phyloP scores from a whole-genome alignment of 2,888 invertebrate species.

The Ceraclea dissimilis region DNA sequence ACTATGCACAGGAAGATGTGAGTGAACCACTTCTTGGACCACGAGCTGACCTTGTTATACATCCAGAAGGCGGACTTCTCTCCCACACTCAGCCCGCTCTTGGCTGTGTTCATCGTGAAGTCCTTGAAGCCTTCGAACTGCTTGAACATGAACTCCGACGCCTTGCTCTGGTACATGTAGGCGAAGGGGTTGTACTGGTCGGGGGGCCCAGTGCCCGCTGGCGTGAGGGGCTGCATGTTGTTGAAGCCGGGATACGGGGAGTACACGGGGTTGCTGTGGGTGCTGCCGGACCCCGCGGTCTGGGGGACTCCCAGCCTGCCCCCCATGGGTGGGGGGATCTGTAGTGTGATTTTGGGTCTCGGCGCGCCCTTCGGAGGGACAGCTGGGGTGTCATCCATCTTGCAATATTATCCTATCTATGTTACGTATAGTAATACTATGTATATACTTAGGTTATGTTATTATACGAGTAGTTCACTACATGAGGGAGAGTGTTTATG shows the following conservation, averaged over 20 bases:
- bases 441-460: too few species aligned
- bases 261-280: conserved; percentile 18
- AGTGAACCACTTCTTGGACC: conserved; percentile 82
- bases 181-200: conserved; percentile 40
- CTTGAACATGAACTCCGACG: conserved; percentile 71
- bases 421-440: too few species aligned
- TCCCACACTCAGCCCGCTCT: conserved; percentile 74
- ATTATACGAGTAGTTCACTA: too few species aligned
- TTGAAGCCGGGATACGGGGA: conserved; percentile 29
- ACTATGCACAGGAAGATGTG: conserved; percentile 78
- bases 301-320: conserved; percentile 9
- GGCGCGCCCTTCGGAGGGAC: conserved; percentile 35
- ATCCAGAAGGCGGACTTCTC: conserved; percentile 76
- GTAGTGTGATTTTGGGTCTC: conserved; percentile 45
- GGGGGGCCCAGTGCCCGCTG: conserved; percentile 38
- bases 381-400: too few species aligned
- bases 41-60: conserved; percentile 67
- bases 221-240: conserved; percentile 34
- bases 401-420: too few species aligned
- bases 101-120: conserved; percentile 63
- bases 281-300: conserved; percentile 15
- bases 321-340: conserved; percentile 37
- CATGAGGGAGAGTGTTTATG: not conserved
- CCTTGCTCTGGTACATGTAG: conserved; percentile 55
- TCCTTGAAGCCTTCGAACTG: conserved; percentile 73